Base-by-base conservation (phyloP, 2,113 vertebrate species). In the Elanoides forficatus region DNA sequence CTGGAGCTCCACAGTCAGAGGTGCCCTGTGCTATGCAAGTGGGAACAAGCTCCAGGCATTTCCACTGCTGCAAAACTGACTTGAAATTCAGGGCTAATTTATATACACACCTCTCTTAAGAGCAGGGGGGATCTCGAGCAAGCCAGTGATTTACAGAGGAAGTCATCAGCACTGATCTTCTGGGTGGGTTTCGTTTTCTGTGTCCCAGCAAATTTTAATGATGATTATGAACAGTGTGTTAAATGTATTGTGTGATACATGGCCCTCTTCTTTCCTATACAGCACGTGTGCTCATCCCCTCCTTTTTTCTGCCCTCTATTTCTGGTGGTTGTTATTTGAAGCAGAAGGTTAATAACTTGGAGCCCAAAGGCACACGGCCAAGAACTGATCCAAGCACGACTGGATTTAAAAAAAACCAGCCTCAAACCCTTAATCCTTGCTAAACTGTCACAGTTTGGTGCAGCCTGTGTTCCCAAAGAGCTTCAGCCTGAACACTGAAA, bases 331-430 rank as follows among this genome's bases (percentile, higher is more conserved):
- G 59, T 91, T 93, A 90, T 27, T 93, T 93, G 88, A 90, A 92
- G 56, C 82, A 73, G 90, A 63, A 92, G 85, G 92, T 95, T 95
- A 95, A 92, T 92, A 93, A 96, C 85, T 80, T 56, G 75, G 86
- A 76, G 90, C 90, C 82, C 0, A 10, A 68, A 90, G 85, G 94
- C 81, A 79, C 42, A 15, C 0, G 3, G 78, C 87, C 68, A 71
- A 79, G 94, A 92, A 82, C 60, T 87, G 92, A 87, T 89, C 78
- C 92, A 63, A 75, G 87, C 47, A 38, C 84, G 74, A 81, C 76
- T 86, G 94, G 84, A 84, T 97, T 89, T 78, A 27, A 67, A 94
- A 91, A 65, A 60, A 10, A 7, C 21, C 70, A 58, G 30, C 78
- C 74, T 87, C 88, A 90, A 67, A 88, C 82, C 70, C 47, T 88